Evolutionary conservation across 1,140 invertebrate genomes (phyloP).

Genomic region (Camponotus vicinus): DNA sequence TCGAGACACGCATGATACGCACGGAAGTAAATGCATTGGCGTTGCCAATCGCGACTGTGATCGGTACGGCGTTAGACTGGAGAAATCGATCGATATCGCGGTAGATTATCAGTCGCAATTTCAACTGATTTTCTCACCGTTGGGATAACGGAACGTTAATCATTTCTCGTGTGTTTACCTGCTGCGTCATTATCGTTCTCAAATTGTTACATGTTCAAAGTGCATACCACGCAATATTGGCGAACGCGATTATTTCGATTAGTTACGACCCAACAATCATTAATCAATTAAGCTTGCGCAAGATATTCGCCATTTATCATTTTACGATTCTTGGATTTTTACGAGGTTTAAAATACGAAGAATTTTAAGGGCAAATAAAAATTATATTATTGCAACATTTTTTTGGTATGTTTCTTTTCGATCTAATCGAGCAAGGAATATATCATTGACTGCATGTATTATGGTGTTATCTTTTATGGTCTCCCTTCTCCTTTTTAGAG

Average conservation of each 20-base stretch:
- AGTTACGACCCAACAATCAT: neutral
- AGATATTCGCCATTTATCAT: conserved; percentile 25
- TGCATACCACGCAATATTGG: conserved; percentile 2
- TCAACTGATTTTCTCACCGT: conserved; percentile 38
- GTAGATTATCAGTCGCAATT: conserved; percentile 34
- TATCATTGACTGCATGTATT: conserved; percentile 42
- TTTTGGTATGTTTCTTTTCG: neutral
- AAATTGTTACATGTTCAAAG: conserved; percentile 33
- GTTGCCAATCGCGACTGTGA: conserved; percentile 9
- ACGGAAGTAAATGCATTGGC: conserved; percentile 28
- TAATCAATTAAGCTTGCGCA: conserved; percentile 40
- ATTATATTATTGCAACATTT: neutral
- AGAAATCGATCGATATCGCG: conserved; percentile 50
- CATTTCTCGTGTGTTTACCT: conserved; percentile 21
- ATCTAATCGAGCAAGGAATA: conserved; percentile 15
- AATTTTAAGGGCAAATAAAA: neutral
- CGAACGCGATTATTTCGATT: conserved; percentile 5
- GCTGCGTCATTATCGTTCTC: conserved; percentile 26
- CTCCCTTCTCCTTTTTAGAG: conserved; percentile 19
- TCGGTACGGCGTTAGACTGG: neutral
- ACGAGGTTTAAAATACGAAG: neutral
- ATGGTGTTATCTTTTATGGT: conserved; percentile 61
- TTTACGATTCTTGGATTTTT: neutral
- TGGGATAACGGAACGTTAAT: conserved; percentile 12
- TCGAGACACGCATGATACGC: conserved; percentile 13